Evolutionary conservation across 2,113 vertebrate genomes (phyloP), one percentile per base, ranked within the genome.

Genomic region (Paedocypris sp.): DNA sequence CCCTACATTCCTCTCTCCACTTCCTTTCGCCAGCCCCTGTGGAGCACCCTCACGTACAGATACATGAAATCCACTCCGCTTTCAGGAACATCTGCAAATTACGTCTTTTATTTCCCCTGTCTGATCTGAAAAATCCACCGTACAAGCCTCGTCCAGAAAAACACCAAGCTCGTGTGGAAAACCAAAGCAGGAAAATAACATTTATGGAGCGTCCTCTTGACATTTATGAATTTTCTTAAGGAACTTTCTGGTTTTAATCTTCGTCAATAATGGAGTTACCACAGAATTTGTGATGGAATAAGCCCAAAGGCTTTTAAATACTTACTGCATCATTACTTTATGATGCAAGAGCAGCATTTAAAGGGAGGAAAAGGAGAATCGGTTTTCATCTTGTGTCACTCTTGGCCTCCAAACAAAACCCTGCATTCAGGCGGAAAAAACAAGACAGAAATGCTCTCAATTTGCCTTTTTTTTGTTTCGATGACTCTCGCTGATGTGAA

Each of bases 401-500:
- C 31, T 31, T 60, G 42, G 29, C 32, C 23, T 49, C 8, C 45
- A 5, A 61, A 38, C 43, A 49, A 49, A 33, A 25, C 15, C 15
- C 20, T 8, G 52, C 51, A 51, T 74, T 75, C 73, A 73, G 51
- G 42, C 5, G n/a, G 23, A 48, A 75, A 35, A 49, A 42, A 10
- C 47, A 19, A 31, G 20, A 33, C 28, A 2, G 20, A 51, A 33
- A 72, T 59, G 74, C 56, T 66, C 70, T 75, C 70, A 77, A 78
- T 80, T 64, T 68, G 72, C 75, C 76, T 73, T 73, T 19, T 72
- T 79, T 73, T 77, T 58, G 63, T 64, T 64, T 33, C 79, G 77
- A 81, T 81, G 80, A 73, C 53, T 67, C 75, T 79, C 72, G 76
- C 72, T 48, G 48, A 71, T 73, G 78, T 18, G 13, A 7, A 77